Conservation (phyloP, 2,113 vertebrate genomes). For the Perca flavescens region DNA sequence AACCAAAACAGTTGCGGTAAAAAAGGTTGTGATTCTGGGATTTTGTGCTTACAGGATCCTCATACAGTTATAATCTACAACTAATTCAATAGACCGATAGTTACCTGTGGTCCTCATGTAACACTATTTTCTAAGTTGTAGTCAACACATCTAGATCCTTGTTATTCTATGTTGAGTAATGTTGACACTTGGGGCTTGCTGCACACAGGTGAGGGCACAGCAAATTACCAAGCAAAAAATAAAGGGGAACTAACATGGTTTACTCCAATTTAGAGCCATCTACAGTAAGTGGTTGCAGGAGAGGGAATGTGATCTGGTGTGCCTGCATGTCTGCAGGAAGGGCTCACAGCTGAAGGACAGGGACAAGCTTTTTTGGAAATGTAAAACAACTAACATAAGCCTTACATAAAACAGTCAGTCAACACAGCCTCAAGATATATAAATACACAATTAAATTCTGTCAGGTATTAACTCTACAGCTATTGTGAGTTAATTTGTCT, state of each 20-base stretch:
- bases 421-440: background rate
- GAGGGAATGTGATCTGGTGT: conserved; percentile 3
- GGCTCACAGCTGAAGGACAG: conserved; percentile 27
- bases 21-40: background rate
- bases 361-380: background rate
- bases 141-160: conserved; percentile 25
- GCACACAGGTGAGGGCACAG: conserved; percentile 17
- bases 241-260: conserved; percentile 42
- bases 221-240: conserved; percentile 21
- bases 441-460: background rate
- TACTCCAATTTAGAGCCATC: conserved; percentile 29
- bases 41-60: conserved; percentile 14
- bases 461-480: background rate
- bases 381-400: background rate
- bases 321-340: background rate
- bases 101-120: background rate
- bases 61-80: conserved; percentile 20
- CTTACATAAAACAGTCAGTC: conserved; percentile 4
- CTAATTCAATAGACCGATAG: background rate
- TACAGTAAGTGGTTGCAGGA: conserved; percentile 13
- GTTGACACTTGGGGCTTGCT: conserved; percentile 6
- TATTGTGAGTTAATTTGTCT: background rate
- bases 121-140: conserved; percentile 23
- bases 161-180: conserved; percentile 36
- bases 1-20: background rate